phyloP scores from a whole-genome alignment of 1,140 invertebrate species.

The Potamilus streckersoni region DNA sequence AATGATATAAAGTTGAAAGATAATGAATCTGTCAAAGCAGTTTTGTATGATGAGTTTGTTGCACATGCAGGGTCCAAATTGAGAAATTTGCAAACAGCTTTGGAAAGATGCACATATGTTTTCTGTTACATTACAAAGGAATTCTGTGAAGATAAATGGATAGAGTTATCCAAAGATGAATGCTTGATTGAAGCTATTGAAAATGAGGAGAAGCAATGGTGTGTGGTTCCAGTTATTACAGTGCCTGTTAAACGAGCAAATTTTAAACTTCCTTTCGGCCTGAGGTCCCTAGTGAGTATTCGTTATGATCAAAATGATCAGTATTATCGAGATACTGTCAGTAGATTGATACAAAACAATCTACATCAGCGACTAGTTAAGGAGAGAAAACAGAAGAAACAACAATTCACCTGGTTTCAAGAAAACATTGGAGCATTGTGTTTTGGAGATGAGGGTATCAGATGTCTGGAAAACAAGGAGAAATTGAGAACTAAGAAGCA shows the following conservation, averaged over 20 bases:
- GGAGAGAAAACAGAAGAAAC: conserved; percentile 6
- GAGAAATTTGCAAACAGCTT: conserved; percentile 24
- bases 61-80: conserved; percentile 25
- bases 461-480: no score
- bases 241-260: conserved; percentile 32
- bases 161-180: conserved; percentile 37
- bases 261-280: conserved; percentile 43
- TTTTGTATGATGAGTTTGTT: conserved; percentile 38
- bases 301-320: conserved; percentile 41
- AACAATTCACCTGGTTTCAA: conserved; percentile 10
- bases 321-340: conserved; percentile 34
- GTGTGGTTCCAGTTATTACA: conserved; percentile 48
- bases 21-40: conserved; percentile 19
- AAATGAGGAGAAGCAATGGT: conserved; percentile 44
- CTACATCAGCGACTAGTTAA: conserved; percentile 5
- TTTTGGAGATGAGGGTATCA: no score
- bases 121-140: conserved; percentile 46
- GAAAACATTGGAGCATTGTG: not conserved
- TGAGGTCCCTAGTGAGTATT: conserved; percentile 42
- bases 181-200: conserved; percentile 47
- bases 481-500: no score
- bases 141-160: conserved; percentile 44
- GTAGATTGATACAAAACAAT: conserved; percentile 24
- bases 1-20: conserved; percentile 28
- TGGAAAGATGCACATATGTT: conserved; percentile 42